Conservation (phyloP, 2,888 invertebrate genomes). For the Stegophylla sp. region DNA sequence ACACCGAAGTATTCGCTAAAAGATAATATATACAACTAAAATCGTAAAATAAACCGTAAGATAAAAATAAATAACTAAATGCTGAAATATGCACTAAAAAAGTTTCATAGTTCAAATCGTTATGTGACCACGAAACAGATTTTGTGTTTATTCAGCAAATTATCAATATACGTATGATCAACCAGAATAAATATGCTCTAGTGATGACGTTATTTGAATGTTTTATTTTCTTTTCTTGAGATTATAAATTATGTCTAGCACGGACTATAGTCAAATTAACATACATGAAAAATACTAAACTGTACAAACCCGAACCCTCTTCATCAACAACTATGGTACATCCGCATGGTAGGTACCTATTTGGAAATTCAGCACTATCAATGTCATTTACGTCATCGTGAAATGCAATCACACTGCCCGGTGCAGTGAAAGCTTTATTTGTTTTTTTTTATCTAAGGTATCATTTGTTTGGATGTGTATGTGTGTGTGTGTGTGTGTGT, state of each 20-base stretch:
- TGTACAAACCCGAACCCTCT: slow-evolving; percentile 19
- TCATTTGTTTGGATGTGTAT: background rate
- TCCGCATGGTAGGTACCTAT: slow-evolving; percentile 28
- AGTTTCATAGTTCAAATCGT: no score
- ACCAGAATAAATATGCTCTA: no score
- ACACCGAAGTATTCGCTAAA: no score
- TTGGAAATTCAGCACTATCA: slow-evolving; percentile 21
- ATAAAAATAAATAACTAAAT: no score
- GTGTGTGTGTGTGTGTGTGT: background rate
- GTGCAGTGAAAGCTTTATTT: slow-evolving; percentile 18
- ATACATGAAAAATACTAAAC: slow-evolving; percentile 10
- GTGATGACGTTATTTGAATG: background rate
- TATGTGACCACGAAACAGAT: no score
- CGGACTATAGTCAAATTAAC: slow-evolving; percentile 2
- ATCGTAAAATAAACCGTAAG: no score
- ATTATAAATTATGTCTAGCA: background rate
- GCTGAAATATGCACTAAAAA: no score
- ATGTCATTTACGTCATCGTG: background rate
- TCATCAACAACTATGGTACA: background rate
- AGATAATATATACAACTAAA: no score
- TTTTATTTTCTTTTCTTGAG: background rate
- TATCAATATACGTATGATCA: no score
- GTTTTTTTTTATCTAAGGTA: slow-evolving; percentile 15
- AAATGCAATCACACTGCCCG: slow-evolving; percentile 23
- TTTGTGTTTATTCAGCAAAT: no score